Base-by-base conservation (phyloP, 2,888 invertebrate genomes). In the Abrostola triplasia region DNA sequence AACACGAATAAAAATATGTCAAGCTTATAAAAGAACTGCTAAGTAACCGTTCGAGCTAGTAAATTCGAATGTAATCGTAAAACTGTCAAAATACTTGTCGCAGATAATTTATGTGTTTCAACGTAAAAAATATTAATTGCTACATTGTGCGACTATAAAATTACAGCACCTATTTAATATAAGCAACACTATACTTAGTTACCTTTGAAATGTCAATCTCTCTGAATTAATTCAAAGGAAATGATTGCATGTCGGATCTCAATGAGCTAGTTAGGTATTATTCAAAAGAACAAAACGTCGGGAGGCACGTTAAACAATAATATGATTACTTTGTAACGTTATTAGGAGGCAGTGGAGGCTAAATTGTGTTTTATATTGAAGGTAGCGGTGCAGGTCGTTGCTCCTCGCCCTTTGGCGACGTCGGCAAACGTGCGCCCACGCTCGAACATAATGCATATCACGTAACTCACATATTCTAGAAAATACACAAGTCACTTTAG, bases 291-390 rank as follows among this genome's bases (percentile, higher is more conserved):
- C 52, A 66, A 70, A 73, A 65, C 42, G 48, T 48, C 47, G 42
- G 35, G 54, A 70, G 70, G 71, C 71, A 75, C 65, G 73, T 73
- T 73, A 73, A 66, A 75, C 77, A 78, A 80, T 79, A 82, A 81
- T 73, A 76, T 76, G 79, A 84, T 81, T 82, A 84, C 81, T 76
- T 77, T 70, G 75, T 81, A 83, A 79, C 81, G 79, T 84, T 84
- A 87, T 85, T 82, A 82, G 76, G 76, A 73, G 76, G 71, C 68
- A 75, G 76, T 79, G 82, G 79, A 81, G 75, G 76, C 76, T 78
- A 80, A 85, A 85, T 83, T 76, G 82, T 81, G 82, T 82, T 82
- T 79, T 72, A 79, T 70, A 68, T 63, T 55, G 56, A 62, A 71
- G 74, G 63, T 68, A 59, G 58, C 53, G 62, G 41, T 54, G 42